These are phyloP conservation scores for Elymnias hypermnestra DNA, from an alignment of 1,140 invertebrate species.

Conservation along the genomic window DNA sequence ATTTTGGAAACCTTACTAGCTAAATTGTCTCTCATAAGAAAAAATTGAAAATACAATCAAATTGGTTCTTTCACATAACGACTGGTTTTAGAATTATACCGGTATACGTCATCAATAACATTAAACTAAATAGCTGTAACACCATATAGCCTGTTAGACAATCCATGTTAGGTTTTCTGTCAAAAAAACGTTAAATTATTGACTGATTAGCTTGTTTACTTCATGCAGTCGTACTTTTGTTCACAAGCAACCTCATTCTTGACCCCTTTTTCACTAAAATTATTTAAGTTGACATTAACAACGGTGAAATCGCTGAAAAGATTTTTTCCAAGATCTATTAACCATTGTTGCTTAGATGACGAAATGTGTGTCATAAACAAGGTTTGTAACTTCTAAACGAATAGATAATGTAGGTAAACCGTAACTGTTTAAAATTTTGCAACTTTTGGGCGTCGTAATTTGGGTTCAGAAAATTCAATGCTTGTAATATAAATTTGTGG, in stretches of 20 bases:
- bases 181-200: slow-evolving; percentile 16
- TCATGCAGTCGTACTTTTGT: slow-evolving; percentile 9
- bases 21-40: too few species aligned
- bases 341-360: slow-evolving; percentile 10
- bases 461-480: too few species aligned
- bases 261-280: slow-evolving; percentile 23
- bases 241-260: slow-evolving; percentile 14
- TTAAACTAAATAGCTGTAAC: too few species aligned
- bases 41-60: too few species aligned
- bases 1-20: too few species aligned
- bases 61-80: too few species aligned
- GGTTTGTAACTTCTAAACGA: background rate
- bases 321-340: slow-evolving; percentile 15
- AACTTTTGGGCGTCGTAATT: background rate
- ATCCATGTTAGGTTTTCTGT: too few species aligned
- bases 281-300: slow-evolving; percentile 11
- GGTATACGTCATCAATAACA: too few species aligned
- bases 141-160: too few species aligned
- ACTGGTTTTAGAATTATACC: too few species aligned
- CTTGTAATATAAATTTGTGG: too few species aligned
- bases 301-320: slow-evolving; percentile 17
- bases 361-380: slow-evolving; percentile 4
- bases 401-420: background rate
- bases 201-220: slow-evolving; percentile 14
- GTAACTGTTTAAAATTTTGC: background rate